Percentiles rank a stretch among this genome's conserved stretches.
These are phyloP conservation scores for Actenoides lindsayi DNA, from an alignment of 2,113 vertebrate species.

Conservation along the genomic window DNA sequence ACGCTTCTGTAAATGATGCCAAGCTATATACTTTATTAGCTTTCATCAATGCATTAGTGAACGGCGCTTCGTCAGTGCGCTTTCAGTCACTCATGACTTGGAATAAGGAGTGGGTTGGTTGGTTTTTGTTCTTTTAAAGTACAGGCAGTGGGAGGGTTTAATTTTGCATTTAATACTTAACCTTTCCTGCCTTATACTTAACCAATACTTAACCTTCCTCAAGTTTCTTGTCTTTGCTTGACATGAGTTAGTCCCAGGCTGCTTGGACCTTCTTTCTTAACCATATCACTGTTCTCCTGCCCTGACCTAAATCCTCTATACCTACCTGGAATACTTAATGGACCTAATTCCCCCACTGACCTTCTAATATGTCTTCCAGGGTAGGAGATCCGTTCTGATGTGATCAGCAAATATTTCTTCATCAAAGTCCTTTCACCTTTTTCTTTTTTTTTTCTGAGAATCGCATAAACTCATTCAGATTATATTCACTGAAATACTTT, in stretches of 20 bases:
- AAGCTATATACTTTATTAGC: neutral
- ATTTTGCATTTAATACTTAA: neutral
- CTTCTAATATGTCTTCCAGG: neutral
- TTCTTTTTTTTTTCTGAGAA: neutral
- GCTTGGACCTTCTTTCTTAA: neutral
- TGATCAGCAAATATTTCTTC: neutral
- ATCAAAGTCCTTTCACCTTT: neutral
- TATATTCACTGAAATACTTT: neutral
- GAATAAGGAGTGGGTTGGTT: neutral
- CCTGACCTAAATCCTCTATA: neutral
- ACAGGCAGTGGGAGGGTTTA: neutral
- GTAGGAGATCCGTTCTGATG: neutral
- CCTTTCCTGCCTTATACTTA: neutral
- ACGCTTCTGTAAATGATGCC: neutral
- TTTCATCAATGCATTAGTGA: neutral
- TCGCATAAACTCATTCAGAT: neutral
- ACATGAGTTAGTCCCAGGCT: neutral
- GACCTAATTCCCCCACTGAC: neutral
- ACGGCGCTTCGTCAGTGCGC: neutral
- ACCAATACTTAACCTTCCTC: no score
- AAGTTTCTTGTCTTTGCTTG: neutral
- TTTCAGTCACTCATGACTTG: neutral
- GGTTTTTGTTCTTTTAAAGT: neutral
- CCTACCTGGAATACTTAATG: neutral
- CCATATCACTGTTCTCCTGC: neutral